Percentiles rank a stretch among this genome's conserved stretches.
Conservation (phyloP, 2,113 vertebrate species). For the Psittacara wagleri region DNA sequence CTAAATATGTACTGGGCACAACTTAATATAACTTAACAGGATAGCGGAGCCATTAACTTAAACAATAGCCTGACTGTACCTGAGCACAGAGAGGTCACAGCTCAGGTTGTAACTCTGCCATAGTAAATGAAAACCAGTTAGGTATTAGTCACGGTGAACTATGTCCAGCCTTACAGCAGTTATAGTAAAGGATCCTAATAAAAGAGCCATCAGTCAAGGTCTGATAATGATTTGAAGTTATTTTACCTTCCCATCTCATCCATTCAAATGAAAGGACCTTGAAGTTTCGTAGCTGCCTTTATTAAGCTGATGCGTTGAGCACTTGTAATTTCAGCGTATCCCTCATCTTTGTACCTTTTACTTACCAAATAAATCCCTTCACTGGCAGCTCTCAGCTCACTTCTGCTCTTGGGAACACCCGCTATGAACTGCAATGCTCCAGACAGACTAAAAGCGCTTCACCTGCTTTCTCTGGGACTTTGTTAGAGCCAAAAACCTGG, state of each 20-base stretch:
- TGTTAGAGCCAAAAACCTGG: not conserved
- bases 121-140: not conserved
- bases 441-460: not conserved
- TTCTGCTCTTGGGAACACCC: not conserved
- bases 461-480: not conserved
- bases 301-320: not conserved
- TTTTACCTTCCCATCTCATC: not conserved
- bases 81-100: not conserved
- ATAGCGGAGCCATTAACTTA: not conserved
- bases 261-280: not conserved
- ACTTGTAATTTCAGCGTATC: not conserved
- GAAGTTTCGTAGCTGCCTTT: not conserved
- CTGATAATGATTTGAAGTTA: not conserved
- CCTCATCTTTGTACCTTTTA: not conserved
- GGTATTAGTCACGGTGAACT: not conserved
- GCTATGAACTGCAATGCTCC: not conserved
- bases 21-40: not conserved
- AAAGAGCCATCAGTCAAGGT: not conserved
- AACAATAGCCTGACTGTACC: conserved; percentile 29
- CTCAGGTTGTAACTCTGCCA: not conserved
- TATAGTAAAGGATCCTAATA: not conserved
- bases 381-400: rapidly evolving
- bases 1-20: not conserved
- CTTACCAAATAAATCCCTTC: not conserved
- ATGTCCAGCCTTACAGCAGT: not conserved